These are phyloP conservation scores for Nothoprocta pentlandii DNA, from an alignment of 2,113 vertebrate genomes.

Conservation along the genomic window DNA sequence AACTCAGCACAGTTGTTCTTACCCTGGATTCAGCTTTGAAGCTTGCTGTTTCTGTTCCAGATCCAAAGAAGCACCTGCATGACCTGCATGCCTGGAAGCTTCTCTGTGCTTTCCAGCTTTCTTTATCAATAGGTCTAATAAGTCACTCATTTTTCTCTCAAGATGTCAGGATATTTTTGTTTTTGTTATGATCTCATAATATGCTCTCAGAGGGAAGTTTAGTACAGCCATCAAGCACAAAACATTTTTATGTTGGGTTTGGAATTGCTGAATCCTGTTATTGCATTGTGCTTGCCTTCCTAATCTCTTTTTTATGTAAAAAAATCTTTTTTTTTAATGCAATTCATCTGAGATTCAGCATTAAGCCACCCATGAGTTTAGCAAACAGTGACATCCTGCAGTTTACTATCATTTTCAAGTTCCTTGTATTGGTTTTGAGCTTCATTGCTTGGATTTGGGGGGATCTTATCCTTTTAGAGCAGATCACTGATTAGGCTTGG, in stretches of 20 bases:
- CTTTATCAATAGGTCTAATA: background rate
- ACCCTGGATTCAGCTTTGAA: constrained; percentile 19
- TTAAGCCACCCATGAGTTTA: background rate
- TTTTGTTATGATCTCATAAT: constrained; percentile 6
- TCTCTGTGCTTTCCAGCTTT: background rate
- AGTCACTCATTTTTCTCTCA: background rate
- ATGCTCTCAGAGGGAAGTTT: background rate
- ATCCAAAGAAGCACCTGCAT: background rate
- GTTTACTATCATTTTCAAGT: background rate
- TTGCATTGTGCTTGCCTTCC: background rate
- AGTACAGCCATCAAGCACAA: background rate
- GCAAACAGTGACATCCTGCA: too few relatives aligned
- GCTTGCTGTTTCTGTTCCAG: background rate
- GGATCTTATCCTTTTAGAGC: background rate
- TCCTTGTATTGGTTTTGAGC: background rate
- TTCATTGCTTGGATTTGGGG: background rate
- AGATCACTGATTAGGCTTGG: background rate
- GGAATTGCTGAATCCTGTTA: background rate
- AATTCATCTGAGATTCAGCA: background rate
- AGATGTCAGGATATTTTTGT: constrained; percentile 4
- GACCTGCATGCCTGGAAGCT: background rate
- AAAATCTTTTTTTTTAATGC: background rate
- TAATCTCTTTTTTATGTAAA: background rate
- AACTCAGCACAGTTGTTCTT: background rate
- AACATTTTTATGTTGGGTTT: background rate